These are phyloP conservation scores for Tetrao urogallus DNA, from an alignment of 2,113 vertebrate species.

Conservation along the genomic window DNA sequence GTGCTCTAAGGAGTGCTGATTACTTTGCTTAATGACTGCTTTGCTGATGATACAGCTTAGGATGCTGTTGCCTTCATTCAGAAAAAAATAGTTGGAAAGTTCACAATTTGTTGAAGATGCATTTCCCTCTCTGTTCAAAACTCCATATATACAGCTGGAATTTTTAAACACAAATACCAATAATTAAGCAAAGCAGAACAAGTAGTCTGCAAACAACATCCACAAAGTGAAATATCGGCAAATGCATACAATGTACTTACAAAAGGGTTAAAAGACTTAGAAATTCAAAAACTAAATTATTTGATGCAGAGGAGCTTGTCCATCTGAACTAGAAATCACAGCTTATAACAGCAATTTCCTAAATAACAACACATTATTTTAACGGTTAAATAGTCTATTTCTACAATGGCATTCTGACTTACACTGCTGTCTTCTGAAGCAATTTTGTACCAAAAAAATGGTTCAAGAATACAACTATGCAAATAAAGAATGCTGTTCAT, in stretches of 20 bases:
- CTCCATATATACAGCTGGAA: neutral
- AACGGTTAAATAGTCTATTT: neutral
- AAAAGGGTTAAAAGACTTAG: neutral
- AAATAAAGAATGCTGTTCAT: neutral
- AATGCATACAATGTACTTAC: neutral
- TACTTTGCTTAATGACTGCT: neutral
- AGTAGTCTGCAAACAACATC: neutral
- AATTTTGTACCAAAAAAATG: neutral
- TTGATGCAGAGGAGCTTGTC: neutral
- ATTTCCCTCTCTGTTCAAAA: neutral
- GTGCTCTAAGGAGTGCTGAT: neutral
- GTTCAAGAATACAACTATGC: neutral
- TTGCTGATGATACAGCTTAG: neutral
- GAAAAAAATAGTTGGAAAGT: neutral
- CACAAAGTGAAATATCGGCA: neutral
- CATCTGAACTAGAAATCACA: neutral
- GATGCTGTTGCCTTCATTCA: neutral
- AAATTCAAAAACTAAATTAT: neutral
- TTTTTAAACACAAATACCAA: neutral
- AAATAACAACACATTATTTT: neutral
- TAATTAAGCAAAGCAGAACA: neutral
- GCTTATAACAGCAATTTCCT: neutral
- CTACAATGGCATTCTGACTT: neutral
- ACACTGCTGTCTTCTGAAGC: neutral
- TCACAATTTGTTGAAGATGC: neutral